Base-by-base conservation (phyloP, 1,140 invertebrate species). In the Cotesia chilonis region DNA sequence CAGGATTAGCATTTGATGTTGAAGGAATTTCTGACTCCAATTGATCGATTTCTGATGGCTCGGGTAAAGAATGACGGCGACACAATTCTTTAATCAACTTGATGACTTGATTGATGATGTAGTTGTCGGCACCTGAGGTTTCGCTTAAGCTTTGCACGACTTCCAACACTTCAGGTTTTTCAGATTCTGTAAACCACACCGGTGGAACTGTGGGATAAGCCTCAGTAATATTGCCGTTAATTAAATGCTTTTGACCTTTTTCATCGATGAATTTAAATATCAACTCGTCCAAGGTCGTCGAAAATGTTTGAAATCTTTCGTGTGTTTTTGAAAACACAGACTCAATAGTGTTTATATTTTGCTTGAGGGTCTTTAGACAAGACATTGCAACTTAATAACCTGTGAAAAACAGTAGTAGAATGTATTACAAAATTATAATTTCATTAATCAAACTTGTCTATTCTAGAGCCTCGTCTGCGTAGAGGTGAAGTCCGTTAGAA, bases 171-270 rank as follows among this genome's bases (percentile, higher is more conserved):
- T 93, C 93, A 20, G 93, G 92, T 84, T 99, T 97, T 83, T 99
- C 98, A 38, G 95, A 96, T 82, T 99, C 98, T 38, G 96, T 96
- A 87, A 99, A 99, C 98, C 98, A 99, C 77, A 99, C 97, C 61
- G 98, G 98, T 59, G 98, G 96, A 70, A 95, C 96, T 71, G 93
- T 94, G 59, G 98, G 97, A 88, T 99, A 99, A 54, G 97, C 98
- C 90, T 99, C 96, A 86, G 96, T 98, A 87, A 99, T 98, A 89
- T 99, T 99, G 70, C 96, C 97, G 88, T 97, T 96, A 82, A 99
- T 98, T 85, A 96, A 95, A 85, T 96, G 96, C 89, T 95, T 94
- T 88, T 96, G 96, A 80, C 95, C 96, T 90, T 93, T 95, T 89
- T 92, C 94, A 83, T 94, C 94, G 87, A 99, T 92, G 90, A 99